Evolutionary conservation across 2,888 invertebrate genomes (phyloP).

Genomic region (Dolichopus griseipennis): DNA sequence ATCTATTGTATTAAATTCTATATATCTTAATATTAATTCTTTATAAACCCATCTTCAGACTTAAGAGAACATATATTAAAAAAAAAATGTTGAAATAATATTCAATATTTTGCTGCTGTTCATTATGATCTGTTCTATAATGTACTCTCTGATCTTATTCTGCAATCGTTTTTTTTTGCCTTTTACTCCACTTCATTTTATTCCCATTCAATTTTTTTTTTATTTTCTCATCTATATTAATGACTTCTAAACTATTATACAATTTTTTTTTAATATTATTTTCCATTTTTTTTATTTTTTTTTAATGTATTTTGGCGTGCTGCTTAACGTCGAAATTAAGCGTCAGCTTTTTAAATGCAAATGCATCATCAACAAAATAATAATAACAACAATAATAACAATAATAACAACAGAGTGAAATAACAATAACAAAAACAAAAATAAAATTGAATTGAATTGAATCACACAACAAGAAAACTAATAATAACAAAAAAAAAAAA

Average conservation of each 20-base stretch:
- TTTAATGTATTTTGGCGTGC: constrained; percentile 8
- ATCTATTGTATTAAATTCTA: too few species aligned
- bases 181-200: too few species aligned
- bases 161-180: too few species aligned
- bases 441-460: background rate
- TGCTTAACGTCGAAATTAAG: constrained; percentile 7
- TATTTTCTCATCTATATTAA: background rate
- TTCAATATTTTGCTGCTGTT: too few species aligned
- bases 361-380: background rate
- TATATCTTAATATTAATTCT: too few species aligned
- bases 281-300: background rate
- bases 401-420: too few species aligned
- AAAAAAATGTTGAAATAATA: too few species aligned
- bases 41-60: too few species aligned
- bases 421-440: background rate
- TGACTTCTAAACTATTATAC: background rate
- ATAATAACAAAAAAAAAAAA: background rate
- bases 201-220: background rate
- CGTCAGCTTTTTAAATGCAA: constrained; percentile 6
- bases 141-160: too few species aligned
- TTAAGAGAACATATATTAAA: too few species aligned
- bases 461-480: background rate
- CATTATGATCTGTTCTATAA: too few species aligned
- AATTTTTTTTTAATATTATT: background rate
- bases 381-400: background rate